These are phyloP conservation scores for Stenopsyche tienmushanensis DNA, from an alignment of 1,140 invertebrate genomes.

Conservation along the genomic window DNA sequence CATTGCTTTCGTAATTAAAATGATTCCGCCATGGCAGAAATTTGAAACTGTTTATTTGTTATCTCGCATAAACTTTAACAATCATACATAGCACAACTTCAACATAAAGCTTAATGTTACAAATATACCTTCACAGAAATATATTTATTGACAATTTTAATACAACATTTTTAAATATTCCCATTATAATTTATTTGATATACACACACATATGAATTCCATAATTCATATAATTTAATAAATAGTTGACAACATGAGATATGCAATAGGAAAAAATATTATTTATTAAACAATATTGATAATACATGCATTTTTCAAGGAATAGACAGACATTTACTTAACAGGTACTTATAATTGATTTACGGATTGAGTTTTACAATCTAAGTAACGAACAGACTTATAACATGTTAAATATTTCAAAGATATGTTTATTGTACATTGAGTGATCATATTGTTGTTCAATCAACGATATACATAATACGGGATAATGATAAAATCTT, in stretches of 20 bases:
- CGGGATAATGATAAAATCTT: no score
- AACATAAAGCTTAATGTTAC: no score
- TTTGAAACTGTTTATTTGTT: conserved; percentile 12
- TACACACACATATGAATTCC: background rate
- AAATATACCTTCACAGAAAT: conserved; percentile 4
- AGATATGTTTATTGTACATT: no score
- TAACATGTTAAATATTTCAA: no score
- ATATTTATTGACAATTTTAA: conserved; percentile 6
- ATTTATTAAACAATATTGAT: conserved; percentile 3
- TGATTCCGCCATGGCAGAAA: conserved; percentile 1
- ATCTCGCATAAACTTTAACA: conserved; percentile 17
- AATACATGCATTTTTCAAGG: conserved; percentile 15
- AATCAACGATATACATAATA: no score
- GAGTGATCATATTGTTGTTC: no score
- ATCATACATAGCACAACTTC: conserved; percentile 11
- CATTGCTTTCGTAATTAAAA: no score
- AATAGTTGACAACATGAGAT: background rate
- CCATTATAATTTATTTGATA: background rate
- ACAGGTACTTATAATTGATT: conserved; percentile 22
- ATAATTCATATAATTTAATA: background rate
- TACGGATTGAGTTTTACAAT: background rate
- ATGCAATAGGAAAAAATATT: background rate
- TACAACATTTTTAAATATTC: background rate
- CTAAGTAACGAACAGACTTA: conserved; percentile 14
- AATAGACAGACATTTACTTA: conserved; percentile 29